These are phyloP conservation scores for Nycticebus coucang DNA, from an alignment of 2,113 vertebrate genomes.

Conservation along the genomic window DNA sequence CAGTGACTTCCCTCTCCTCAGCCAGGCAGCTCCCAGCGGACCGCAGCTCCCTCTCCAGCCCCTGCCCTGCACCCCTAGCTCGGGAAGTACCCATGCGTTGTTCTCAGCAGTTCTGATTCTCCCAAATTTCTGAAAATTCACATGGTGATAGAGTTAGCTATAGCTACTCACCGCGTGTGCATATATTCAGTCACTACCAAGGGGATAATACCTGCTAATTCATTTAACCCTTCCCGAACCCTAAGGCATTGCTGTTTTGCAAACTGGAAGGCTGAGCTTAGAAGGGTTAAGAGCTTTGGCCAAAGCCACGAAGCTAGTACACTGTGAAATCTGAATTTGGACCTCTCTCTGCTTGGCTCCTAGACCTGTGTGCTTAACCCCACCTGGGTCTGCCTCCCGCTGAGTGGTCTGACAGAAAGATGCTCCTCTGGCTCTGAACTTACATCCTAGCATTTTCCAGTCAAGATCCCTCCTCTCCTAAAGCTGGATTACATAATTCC, in stretches of 20 bases:
- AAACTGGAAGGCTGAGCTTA: not conserved
- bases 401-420: not conserved
- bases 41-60: not conserved
- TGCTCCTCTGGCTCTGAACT: not conserved
- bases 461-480: not conserved
- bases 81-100: not conserved
- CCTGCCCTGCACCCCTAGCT: not conserved
- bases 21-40: too few species aligned
- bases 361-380: not conserved
- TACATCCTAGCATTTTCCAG: not conserved
- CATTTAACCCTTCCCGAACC: not conserved
- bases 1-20: not conserved
- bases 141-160: not conserved
- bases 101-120: not conserved
- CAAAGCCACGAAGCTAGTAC: not conserved
- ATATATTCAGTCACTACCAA: not conserved
- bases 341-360: not conserved
- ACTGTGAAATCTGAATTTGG: not conserved
- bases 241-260: not conserved
- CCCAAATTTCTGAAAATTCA: not conserved
- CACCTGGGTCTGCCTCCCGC: not conserved
- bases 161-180: not conserved
- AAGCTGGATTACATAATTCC: not conserved
- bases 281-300: not conserved
- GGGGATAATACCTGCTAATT: not conserved